Evolutionary conservation across 2,888 invertebrate genomes (phyloP).

Genomic region (Eretmocerus hayati): DNA sequence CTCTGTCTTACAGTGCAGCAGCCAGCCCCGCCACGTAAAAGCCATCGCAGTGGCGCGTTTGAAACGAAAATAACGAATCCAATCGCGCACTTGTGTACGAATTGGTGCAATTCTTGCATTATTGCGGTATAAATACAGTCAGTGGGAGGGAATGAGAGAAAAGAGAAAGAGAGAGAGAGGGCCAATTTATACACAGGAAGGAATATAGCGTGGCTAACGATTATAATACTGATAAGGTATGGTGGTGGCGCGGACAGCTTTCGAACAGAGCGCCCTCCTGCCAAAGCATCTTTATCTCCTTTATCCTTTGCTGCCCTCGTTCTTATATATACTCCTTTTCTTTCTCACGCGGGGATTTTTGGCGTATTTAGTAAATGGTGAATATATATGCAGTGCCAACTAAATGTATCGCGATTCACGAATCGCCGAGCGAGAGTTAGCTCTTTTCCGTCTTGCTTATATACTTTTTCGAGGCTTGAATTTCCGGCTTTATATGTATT

Average conservation of each 20-base stretch:
- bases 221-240: too few species aligned
- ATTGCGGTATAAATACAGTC: neutral
- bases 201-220: too few species aligned
- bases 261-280: too few species aligned
- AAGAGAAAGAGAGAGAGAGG: too few species aligned
- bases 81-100: conserved; percentile 21
- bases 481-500: too few species aligned
- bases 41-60: neutral
- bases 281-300: conserved; percentile 17
- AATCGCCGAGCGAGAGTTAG: neutral
- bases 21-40: neutral
- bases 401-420: neutral
- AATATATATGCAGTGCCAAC: too few species aligned
- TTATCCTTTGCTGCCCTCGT: neutral
- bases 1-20: conserved; percentile 1
- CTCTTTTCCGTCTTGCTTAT: too few species aligned
- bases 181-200: conserved; percentile 16
- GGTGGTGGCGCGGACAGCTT: too few species aligned
- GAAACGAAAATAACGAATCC: conserved; percentile 27
- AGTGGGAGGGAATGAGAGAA: too few species aligned
- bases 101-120: conserved; percentile 18
- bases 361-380: too few species aligned
- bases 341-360: conserved; percentile 2
- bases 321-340: conserved; percentile 1
- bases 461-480: too few species aligned